Base-by-base conservation (phyloP, 1,140 invertebrate genomes). In the Sarcophaga bullata region DNA sequence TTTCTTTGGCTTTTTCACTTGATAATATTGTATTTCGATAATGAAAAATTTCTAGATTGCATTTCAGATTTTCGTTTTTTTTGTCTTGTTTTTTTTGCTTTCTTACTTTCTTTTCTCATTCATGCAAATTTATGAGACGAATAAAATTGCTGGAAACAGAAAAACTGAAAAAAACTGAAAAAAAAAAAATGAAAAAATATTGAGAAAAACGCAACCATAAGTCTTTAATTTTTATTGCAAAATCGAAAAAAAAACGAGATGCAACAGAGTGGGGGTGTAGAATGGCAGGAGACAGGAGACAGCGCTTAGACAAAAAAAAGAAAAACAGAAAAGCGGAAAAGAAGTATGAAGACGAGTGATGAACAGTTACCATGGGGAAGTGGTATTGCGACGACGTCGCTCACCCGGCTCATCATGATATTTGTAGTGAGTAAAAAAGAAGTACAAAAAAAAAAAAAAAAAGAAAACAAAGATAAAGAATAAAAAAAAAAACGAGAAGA, bases 91-190 rank as follows among this genome's bases (percentile, higher is more conserved):
- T n/a, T n/a, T n/a, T 37, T 37, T 37, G 25, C 25, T 37, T 37
- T 37, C 25, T 37, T 37, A 37, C 25, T 37, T 37, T 37, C 25
- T 37, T 4, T 37, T 37, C 25, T 37, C 25, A 58, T 58, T 58
- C n/a, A 58, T 58, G 54, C 54, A 58, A 58, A 58, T 58, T 58
- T 58, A 58, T 58, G 54, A 58, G 54, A 58, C 54, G 54, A 58
- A 58, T 8, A 37, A 37, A 37, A 37, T 37, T 37, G 25, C 25
- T 2, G 25, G 4, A 37, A 37, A n/a, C n/a, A n/a, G n/a, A 37
- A 37, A 37, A 37, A 37, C 4, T 37, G 25, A 37, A 37, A 37
- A 37, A 37, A 37, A 37, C 25, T 37, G 25, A 37, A 37, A 37
- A 37, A 37, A n/a, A n/a, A n/a, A n/a, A n/a, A n/a, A n/a, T n/a